Base-by-base conservation (phyloP, 2,797 vertebrate species). In the Chromobotia macracanthus region DNA sequence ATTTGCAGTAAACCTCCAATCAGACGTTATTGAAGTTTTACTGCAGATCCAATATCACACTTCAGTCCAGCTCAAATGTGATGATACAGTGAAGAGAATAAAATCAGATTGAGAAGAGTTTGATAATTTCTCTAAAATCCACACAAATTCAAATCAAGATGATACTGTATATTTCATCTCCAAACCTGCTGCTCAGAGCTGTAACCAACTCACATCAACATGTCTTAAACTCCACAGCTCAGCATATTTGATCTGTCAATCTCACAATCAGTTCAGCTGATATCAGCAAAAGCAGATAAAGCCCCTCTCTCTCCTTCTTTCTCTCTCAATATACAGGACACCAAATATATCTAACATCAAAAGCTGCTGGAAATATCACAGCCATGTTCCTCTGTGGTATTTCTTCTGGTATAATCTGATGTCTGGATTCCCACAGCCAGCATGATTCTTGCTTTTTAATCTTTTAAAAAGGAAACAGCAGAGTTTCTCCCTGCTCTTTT, bases 361-460 rank as follows among this genome's bases (percentile, higher is more conserved):
- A 77, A 63, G 44, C 44, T 38, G 8, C 38, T 12, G 19, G 65
- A 77, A 28, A 60, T 41, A 67, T 41, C 38, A 35, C 60, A 67
- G 51, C 3, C 5, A 16, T 76, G 74, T 51, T 67, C 21, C 25
- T 35, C 63, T 19, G 50, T 50, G 53, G 64, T 5, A 68, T 69
- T 19, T 74, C 4, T 1, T 28, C 28, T 28, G 23, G 4, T 50
- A 50, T 53, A 25, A 67, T 44, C 15, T 66, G 23, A n/a, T 75
- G n/a, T n/a, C n/a, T n/a, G n/a, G 31, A 61, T 61, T 35, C 28
- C 28, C 12, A 16, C 53, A 67, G 46, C 11, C 53, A 31, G 28
- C 53, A 55, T 16, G 44, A 28, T 56, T 16, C 13, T 75, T 21
- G 16, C 12, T 2, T 6, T 64, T 77, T 25, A 63, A 63, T 63